Evolutionary conservation across 1,140 invertebrate genomes (phyloP).

Genomic region (Leptestheria dahalacensis): DNA sequence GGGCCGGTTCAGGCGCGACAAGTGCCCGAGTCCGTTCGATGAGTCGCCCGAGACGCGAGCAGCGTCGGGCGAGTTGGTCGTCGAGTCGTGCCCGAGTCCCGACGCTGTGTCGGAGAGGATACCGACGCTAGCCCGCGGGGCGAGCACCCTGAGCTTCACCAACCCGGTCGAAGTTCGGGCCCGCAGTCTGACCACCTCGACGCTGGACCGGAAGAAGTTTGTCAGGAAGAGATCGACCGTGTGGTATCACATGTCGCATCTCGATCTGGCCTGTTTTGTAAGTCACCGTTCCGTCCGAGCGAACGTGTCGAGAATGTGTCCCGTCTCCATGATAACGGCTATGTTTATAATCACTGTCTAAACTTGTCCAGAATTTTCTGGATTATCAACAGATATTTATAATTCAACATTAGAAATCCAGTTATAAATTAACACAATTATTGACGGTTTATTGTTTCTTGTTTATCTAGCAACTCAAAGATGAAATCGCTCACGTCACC

Average conservation of each 20-base stretch:
- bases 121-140: no score
- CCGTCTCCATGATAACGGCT: neutral
- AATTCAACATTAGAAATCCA: no score
- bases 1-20: neutral
- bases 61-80: neutral
- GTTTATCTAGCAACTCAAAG: constrained; percentile 75
- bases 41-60: neutral
- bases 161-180: neutral
- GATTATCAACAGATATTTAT: no score
- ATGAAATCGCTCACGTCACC: constrained; percentile 85
- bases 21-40: neutral
- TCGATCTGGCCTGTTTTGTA: neutral
- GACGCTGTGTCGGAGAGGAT: no score
- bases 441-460: no score
- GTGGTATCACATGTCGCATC: neutral
- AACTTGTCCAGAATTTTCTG: no score
- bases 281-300: neutral
- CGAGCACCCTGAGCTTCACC: neutral
- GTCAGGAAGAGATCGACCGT: constrained; percentile 1
- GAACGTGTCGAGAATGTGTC: no score
- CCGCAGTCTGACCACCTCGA: neutral
- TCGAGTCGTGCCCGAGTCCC: neutral
- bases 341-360: no score
- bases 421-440: no score
- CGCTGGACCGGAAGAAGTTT: constrained; percentile 3